Percentiles rank a stretch among this genome's conserved stretches.
These are phyloP conservation scores for Argyresthia albistria DNA, from an alignment of 2,888 invertebrate genomes.

Conservation along the genomic window DNA sequence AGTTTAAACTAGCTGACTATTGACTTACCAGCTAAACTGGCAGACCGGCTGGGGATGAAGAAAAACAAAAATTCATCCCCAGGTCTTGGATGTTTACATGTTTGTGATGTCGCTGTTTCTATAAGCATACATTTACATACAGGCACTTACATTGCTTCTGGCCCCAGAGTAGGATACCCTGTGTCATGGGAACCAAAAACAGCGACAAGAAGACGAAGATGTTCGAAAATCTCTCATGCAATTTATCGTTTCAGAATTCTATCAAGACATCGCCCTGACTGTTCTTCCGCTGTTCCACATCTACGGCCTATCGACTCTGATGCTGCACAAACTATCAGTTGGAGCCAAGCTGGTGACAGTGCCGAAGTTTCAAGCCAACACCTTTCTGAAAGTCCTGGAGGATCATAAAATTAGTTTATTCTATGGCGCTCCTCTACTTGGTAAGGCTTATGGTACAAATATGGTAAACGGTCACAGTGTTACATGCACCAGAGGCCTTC, in stretches of 20 bases:
- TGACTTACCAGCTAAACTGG: too few relatives aligned
- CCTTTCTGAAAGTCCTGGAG: conserved; percentile 75
- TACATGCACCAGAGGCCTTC: too few relatives aligned
- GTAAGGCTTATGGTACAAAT: conserved; percentile 38
- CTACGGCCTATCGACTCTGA: conserved; percentile 75
- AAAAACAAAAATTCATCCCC: too few relatives aligned
- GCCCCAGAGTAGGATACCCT: too few relatives aligned
- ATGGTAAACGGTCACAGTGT: too few relatives aligned
- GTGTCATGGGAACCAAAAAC: conserved; percentile 71
- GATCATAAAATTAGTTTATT: conserved; percentile 73
- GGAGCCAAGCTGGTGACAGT: conserved; percentile 77
- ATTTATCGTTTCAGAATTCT: conserved; percentile 29
- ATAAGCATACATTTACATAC: too few relatives aligned
- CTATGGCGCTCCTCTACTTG: conserved; percentile 82
- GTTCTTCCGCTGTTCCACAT: conserved; percentile 86
- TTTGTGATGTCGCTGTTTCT: too few relatives aligned
- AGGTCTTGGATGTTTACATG: too few relatives aligned
- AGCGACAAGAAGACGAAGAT: conserved; percentile 17
- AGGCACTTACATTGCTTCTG: too few relatives aligned
- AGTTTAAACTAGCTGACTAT: too few relatives aligned
- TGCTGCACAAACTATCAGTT: conserved; percentile 68
- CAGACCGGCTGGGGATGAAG: too few relatives aligned
- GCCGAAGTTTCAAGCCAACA: conserved; percentile 79
- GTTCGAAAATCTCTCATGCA: too few relatives aligned
- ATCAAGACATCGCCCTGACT: conserved; percentile 73